Base-by-base conservation (phyloP, 2,888 invertebrate genomes). In the Drosophila longiperda region DNA sequence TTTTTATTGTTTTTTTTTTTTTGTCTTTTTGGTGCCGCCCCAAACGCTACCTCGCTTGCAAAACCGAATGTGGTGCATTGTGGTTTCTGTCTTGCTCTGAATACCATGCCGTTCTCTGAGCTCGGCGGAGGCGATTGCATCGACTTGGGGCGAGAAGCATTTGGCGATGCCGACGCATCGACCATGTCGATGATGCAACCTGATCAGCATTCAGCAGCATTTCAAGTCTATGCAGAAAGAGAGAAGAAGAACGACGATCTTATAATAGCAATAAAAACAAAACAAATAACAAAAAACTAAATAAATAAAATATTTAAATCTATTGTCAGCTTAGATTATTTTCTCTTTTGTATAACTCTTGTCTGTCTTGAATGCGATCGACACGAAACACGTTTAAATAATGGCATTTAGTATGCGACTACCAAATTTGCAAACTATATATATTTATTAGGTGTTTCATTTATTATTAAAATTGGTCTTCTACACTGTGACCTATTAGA, bases 81-180 rank as follows among this genome's bases (percentile, higher is more conserved):
- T 66, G 71, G 69, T 66, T 61, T 45, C 45, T 73, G 91, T 89
- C 87, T 89, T 91, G 92, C 91, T 91, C 91, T 91, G 91, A 88
- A 91, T 92, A 91, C 77, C 79, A 76, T 73, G 67, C 59, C 54
- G 66, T 52, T 58, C 69, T 65, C 55, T 45, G 50, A 36, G 40
- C 23, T 12, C 45, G 57, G 52, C 50, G 64, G 50, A 29, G 54
- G 68, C 75, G 68, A 73, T 65, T 78, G 79, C 82, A 71, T 68
- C 63, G 66, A 66, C 61, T 77, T 61, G 42, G 32, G 60, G 48
- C 52, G 20, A 80, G 70, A 69, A 69, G 69, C 69, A 48, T 68
- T 69, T 7, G 57, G 42, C 59, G 49, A 34, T 34, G 49, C 59
- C 71, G 67, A 81, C 61, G 76, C 73, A 75, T 75, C 80, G 48